Percentiles rank a stretch among this genome's conserved stretches.
phyloP scores from a whole-genome alignment of 1,140 invertebrate genomes.

The Leptopilina boulardi region DNA sequence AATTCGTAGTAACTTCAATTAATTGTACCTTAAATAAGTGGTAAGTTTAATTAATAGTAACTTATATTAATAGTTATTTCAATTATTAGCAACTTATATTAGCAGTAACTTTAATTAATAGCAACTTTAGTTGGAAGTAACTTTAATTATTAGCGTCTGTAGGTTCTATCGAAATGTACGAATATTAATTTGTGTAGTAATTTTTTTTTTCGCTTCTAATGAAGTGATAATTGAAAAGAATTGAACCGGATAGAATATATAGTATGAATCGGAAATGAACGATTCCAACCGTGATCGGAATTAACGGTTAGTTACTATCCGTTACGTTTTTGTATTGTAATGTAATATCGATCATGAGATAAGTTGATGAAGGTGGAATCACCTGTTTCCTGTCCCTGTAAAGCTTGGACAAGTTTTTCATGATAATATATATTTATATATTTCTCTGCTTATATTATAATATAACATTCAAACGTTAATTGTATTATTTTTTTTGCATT shows the following conservation, averaged over 20 bases:
- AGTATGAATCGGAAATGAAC: slow-evolving; percentile 8
- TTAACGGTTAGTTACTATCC: slow-evolving; percentile 19
- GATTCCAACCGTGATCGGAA: slow-evolving; percentile 20
- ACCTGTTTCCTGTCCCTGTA: slow-evolving; percentile 7
- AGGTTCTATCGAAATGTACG: too few relatives aligned
- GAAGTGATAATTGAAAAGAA: not conserved
- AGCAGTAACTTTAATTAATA: too few relatives aligned
- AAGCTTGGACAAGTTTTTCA: slow-evolving; percentile 5
- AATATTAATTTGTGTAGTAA: too few relatives aligned
- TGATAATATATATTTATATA: too few relatives aligned
- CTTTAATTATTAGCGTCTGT: too few relatives aligned
- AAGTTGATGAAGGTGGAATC: slow-evolving; percentile 28
- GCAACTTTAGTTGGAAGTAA: too few relatives aligned
- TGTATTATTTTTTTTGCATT: not conserved
- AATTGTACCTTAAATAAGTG: too few relatives aligned
- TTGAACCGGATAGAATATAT: not conserved
- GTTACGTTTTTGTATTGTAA: slow-evolving; percentile 31
- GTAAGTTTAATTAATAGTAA: too few relatives aligned
- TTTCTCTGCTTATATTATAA: not conserved
- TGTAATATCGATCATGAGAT: slow-evolving; percentile 14
- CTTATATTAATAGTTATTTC: too few relatives aligned
- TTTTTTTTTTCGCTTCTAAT: not conserved
- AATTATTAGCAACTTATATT: too few relatives aligned
- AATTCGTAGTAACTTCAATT: too few relatives aligned
- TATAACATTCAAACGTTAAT: not conserved